Percentiles rank a stretch among this genome's conserved stretches.
These are phyloP conservation scores for Aptenodytes forsteri DNA, from an alignment of 2,113 vertebrate genomes.

Conservation along the genomic window DNA sequence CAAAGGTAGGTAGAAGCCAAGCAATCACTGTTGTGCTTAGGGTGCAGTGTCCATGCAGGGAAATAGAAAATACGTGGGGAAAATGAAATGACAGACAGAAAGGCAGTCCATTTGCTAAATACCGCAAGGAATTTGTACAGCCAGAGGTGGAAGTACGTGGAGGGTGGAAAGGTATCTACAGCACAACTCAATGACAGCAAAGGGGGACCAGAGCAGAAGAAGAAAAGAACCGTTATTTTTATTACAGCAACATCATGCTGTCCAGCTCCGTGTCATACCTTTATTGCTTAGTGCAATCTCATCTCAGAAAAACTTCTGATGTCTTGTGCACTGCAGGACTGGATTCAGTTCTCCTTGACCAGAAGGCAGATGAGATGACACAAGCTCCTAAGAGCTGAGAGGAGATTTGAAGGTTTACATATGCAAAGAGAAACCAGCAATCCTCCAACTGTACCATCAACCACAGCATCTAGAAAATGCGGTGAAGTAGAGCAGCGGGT, in stretches of 20 bases:
- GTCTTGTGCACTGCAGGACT: neutral
- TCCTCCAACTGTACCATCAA: neutral
- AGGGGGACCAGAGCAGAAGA: neutral
- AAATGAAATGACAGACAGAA: neutral
- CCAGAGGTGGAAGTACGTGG: neutral
- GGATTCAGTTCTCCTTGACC: neutral
- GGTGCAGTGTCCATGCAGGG: neutral
- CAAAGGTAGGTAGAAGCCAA: neutral
- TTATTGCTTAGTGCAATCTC: neutral
- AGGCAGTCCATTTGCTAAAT: neutral
- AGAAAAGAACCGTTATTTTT: neutral
- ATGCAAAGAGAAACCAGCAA: neutral
- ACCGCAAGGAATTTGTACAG: neutral
- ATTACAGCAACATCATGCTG: neutral
- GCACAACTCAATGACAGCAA: neutral
- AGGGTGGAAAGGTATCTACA: neutral
- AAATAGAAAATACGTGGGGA: neutral
- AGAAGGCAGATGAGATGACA: neutral
- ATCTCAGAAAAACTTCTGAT: neutral
- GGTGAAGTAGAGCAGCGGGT: neutral
- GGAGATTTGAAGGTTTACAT: neutral
- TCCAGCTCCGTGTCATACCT: neutral
- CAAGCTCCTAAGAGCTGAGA: neutral
- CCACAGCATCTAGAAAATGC: neutral
- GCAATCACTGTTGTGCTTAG: neutral